These are phyloP conservation scores for Zaprionus africanus DNA, from an alignment of 1,140 invertebrate species.

Conservation along the genomic window DNA sequence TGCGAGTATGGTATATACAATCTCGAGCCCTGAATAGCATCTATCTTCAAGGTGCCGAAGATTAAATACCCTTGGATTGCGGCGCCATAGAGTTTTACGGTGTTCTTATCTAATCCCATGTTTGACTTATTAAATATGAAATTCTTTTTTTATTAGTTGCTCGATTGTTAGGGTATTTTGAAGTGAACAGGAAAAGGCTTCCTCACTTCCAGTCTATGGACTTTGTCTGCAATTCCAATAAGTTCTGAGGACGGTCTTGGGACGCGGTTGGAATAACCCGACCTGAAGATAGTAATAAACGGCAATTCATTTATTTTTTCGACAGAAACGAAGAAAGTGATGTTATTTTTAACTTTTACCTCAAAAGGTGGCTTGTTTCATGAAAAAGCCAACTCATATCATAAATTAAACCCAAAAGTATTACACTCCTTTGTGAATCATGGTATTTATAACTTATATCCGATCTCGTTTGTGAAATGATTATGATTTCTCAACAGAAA, in stretches of 20 bases:
- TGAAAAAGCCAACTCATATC: not conserved
- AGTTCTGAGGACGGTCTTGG: not conserved
- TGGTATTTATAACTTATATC: not conserved
- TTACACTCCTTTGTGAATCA: not conserved
- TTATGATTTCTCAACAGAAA: not conserved
- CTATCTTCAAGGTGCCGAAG: conserved; percentile 16
- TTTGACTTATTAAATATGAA: conserved; percentile 1
- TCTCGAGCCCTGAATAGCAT: conserved; percentile 12
- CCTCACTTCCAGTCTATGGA: not conserved
- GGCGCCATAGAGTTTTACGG: not conserved
- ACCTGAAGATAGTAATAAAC: not conserved
- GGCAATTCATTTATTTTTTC: not conserved
- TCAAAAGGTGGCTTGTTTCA: not conserved
- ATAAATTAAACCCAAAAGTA: not conserved
- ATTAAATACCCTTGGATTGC: conserved; percentile 21
- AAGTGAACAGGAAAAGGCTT: not conserved
- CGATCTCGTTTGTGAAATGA: not conserved
- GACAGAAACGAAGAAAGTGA: not conserved
- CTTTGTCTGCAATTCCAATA: not conserved
- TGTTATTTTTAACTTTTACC: not conserved
- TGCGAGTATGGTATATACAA: not conserved
- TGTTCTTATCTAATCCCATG: conserved; percentile 14
- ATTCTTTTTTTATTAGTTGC: not conserved
- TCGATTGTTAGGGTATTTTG: not conserved
- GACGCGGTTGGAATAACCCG: not conserved